Conservation (phyloP, 1,140 invertebrate species). For the Araneus ventricosus region DNA sequence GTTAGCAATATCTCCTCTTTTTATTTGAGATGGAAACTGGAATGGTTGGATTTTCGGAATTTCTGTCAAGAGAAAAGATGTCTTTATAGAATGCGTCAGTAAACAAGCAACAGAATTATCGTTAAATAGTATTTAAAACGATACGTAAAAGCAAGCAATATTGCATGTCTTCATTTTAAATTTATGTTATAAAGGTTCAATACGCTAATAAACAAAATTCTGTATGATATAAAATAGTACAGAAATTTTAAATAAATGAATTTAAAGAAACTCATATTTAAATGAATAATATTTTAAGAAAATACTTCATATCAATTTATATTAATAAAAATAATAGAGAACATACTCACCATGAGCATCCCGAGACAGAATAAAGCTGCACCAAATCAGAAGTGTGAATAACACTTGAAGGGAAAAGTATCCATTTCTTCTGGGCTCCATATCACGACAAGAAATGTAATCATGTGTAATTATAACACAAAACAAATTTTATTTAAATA, state of each 20-base stretch:
- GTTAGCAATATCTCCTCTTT: conserved; percentile 60
- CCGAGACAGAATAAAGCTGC: not conserved
- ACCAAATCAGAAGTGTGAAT: not conserved
- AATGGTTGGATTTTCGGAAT: conserved; percentile 70
- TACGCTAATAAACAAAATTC: too few species aligned
- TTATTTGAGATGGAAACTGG: conserved; percentile 57
- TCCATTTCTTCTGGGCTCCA: not conserved
- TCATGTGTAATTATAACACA: not conserved
- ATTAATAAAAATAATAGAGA: not conserved
- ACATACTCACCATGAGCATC: not conserved
- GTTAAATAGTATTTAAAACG: too few species aligned
- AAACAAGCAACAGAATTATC: too few species aligned
- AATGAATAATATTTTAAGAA: too few species aligned
- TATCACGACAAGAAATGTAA: not conserved
- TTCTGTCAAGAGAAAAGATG: conserved; percentile 42
- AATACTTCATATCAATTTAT: not conserved
- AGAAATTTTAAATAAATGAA: too few species aligned
- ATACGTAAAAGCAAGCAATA: too few species aligned
- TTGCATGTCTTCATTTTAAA: too few species aligned
- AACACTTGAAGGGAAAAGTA: not conserved
- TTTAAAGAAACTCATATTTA: too few species aligned
- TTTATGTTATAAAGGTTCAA: too few species aligned
- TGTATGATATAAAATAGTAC: too few species aligned
- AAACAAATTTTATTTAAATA: not conserved
- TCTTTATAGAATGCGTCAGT: not conserved